Percentiles rank a stretch among this genome's conserved stretches.
Conservation (phyloP, 2,113 vertebrate genomes). For the Hydrochoerus hydrochaeris region DNA sequence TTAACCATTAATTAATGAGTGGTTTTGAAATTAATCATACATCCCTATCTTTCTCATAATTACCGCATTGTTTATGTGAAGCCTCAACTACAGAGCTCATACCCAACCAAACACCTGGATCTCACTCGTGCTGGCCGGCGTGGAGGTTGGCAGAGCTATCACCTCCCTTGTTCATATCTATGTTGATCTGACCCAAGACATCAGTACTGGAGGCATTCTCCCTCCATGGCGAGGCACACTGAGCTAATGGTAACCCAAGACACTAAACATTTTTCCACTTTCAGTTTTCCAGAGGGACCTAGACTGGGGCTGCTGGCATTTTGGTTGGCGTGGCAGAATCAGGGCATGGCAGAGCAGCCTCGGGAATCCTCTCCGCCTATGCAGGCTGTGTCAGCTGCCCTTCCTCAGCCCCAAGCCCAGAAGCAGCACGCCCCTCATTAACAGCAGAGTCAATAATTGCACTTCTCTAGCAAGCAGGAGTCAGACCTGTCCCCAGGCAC, state of each 20-base stretch:
- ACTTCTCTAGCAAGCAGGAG: slow-evolving; percentile 55
- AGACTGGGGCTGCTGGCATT: neutral
- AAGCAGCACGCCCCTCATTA: slow-evolving; percentile 73
- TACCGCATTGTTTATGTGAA: neutral
- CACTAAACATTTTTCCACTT: neutral
- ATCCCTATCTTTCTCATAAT: neutral
- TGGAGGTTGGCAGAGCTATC: neutral
- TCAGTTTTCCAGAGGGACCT: neutral
- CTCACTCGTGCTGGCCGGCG: neutral
- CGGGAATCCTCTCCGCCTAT: slow-evolving; percentile 39
- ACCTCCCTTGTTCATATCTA: neutral
- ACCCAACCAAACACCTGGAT: neutral
- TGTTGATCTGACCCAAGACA: neutral
- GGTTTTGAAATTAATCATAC: neutral
- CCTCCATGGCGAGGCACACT: neutral
- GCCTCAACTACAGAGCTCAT: neutral
- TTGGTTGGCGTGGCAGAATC: neutral
- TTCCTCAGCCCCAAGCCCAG: slow-evolving; percentile 53
- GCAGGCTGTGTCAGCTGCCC: neutral
- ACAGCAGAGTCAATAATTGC: slow-evolving; percentile 78
- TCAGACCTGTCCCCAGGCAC: slow-evolving; percentile 72
- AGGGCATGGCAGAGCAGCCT: neutral
- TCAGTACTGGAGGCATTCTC: neutral
- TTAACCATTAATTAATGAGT: neutral
- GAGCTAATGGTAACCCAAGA: neutral